Percentiles rank a stretch among this genome's conserved stretches.
phyloP scores from a whole-genome alignment of 2,888 invertebrate genomes.

The Dicycla oo region DNA sequence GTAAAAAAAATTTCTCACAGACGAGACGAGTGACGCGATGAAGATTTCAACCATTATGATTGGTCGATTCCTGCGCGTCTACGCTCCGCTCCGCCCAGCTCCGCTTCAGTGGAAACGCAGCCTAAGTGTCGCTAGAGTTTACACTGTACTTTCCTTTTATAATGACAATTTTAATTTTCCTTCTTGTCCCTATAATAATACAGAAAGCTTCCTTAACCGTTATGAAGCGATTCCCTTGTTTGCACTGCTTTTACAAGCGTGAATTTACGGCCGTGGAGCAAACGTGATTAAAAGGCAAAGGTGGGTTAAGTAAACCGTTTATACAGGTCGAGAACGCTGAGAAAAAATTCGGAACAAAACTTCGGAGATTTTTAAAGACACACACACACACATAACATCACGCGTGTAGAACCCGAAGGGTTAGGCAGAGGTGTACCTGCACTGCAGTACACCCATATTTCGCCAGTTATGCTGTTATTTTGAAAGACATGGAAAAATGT shows the following conservation, averaged over 20 bases:
- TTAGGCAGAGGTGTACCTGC: neutral
- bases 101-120: too few species aligned
- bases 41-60: too few species aligned
- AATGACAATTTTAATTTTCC: neutral
- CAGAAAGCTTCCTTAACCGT: constrained; percentile 8
- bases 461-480: neutral
- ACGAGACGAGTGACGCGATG: too few species aligned
- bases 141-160: neutral
- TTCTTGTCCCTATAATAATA: constrained; percentile 21
- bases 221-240: constrained; percentile 51
- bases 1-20: too few species aligned
- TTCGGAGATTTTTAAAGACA: neutral
- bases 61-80: too few species aligned
- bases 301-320: constrained; percentile 45
- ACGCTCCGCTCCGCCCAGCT: too few species aligned
- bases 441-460: neutral
- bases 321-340: neutral
- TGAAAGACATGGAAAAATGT: neutral
- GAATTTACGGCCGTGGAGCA: constrained; percentile 34
- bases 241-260: constrained; percentile 32
- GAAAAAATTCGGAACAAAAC: neutral
- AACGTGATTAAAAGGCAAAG: constrained; percentile 51
- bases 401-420: accelerated
- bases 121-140: too few species aligned
- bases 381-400: neutral